Evolutionary conservation across 2,888 invertebrate genomes (phyloP).

Genomic region (Stictocephala bisonia): DNA sequence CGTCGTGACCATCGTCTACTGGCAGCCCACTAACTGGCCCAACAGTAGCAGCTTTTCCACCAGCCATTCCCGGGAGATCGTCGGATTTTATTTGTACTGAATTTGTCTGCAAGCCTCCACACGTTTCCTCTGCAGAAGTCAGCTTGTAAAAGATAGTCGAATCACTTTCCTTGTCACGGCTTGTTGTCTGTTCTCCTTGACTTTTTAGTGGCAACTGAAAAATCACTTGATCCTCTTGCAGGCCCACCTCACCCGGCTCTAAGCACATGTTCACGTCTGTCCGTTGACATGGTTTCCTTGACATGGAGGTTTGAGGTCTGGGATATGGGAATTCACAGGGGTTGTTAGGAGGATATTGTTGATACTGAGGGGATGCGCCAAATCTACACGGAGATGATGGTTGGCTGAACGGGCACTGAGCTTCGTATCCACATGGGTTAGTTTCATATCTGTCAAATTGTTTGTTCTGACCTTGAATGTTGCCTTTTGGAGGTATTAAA

Average conservation of each 20-base stretch:
- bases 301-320: not conserved
- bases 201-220: conserved; percentile 36
- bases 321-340: conserved; percentile 9
- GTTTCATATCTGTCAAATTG: too few relatives aligned
- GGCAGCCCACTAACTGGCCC: conserved; percentile 17
- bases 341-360: too few relatives aligned
- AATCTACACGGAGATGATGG: too few relatives aligned
- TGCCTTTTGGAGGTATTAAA: too few relatives aligned
- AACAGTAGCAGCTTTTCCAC: not conserved
- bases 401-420: too few relatives aligned
- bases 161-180: conserved; percentile 15
- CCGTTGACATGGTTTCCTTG: not conserved
- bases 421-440: too few relatives aligned
- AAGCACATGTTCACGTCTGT: not conserved
- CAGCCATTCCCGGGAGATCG: conserved; percentile 27
- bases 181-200: conserved; percentile 21
- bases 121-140: conserved; percentile 31
- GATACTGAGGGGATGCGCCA: too few relatives aligned
- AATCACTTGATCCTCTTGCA: conserved; percentile 41
- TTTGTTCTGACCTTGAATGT: too few relatives aligned
- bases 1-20: conserved; percentile 38
- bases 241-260: conserved; percentile 28
- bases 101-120: conserved; percentile 14
- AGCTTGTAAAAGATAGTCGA: conserved; percentile 42
- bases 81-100: conserved; percentile 16